Conservation (phyloP, 2,797 vertebrate species). For the Peromyscus attwateri region DNA sequence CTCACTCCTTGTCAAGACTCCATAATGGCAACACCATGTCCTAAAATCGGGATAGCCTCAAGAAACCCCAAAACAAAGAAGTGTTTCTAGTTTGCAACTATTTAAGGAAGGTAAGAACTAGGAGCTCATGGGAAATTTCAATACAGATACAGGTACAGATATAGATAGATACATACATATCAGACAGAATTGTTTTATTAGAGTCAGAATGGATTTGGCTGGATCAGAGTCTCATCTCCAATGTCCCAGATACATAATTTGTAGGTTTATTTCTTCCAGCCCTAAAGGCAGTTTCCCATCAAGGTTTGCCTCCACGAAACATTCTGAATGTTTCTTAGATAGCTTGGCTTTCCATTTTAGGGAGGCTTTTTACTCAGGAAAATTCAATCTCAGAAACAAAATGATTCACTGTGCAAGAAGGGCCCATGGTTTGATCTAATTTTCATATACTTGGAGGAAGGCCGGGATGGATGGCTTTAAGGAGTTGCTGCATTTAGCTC, state of each 20-base stretch:
- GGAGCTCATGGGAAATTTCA: neutral
- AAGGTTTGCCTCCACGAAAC: neutral
- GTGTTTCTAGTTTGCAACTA: neutral
- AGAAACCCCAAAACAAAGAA: slow-evolving; percentile 7
- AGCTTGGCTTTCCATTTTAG: neutral
- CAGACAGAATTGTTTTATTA: neutral
- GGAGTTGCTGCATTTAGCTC: neutral
- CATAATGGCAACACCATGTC: neutral
- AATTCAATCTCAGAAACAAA: neutral
- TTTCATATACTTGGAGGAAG: neutral
- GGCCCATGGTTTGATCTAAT: neutral
- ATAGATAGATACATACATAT: neutral
- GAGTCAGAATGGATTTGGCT: neutral
- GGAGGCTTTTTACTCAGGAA: neutral
- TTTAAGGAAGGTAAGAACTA: neutral
- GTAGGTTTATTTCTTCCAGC: neutral
- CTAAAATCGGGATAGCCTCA: neutral
- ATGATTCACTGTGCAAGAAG: neutral
- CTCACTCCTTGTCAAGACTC: neutral
- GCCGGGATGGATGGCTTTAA: neutral
- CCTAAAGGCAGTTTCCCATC: neutral
- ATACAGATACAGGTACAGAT: no score
- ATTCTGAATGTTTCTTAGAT: neutral
- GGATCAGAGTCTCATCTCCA: neutral
- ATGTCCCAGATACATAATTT: neutral